Evolutionary conservation across 2,888 invertebrate species (phyloP).

Genomic region (Acholoe squamosa): DNA sequence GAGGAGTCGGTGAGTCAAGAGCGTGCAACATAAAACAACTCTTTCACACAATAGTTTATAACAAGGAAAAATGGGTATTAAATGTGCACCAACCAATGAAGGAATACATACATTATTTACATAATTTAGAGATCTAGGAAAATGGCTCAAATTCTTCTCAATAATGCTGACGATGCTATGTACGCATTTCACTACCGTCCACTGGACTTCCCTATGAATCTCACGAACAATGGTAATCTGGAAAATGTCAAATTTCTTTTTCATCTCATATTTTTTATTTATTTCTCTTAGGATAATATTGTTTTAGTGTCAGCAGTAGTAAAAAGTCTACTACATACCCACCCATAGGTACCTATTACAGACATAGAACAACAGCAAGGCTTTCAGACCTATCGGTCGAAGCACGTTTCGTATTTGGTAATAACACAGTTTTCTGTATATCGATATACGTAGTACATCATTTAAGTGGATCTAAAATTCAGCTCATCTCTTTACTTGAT

Average conservation of each 20-base stretch:
- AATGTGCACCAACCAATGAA: conserved; percentile 34
- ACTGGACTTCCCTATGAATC: conserved; percentile 13
- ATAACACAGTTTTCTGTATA: neutral
- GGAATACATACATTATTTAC: conserved; percentile 52
- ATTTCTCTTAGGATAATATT: neutral
- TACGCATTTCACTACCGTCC: neutral
- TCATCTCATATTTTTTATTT: too few species aligned
- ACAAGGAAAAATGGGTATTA: conserved; percentile 23
- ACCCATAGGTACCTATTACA: conserved; percentile 1
- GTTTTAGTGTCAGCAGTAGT: conserved; percentile 48
- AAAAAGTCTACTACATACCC: conserved; percentile 37
- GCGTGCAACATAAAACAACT: conserved; percentile 54
- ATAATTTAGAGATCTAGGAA: conserved; percentile 44
- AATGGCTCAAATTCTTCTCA: neutral
- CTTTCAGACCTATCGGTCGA: neutral
- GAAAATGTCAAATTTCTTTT: neutral
- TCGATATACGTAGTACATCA: neutral
- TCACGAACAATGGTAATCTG: conserved; percentile 24
- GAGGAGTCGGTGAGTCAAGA: conserved; percentile 33
- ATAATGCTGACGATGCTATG: neutral
- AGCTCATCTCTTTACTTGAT: neutral
- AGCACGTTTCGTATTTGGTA: neutral
- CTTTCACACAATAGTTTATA: conserved; percentile 32
- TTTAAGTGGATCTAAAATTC: conserved; percentile 19
- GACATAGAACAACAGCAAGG: conserved; percentile 40